These are phyloP conservation scores for Epiblema foenella DNA, from an alignment of 2,888 invertebrate genomes.

Conservation along the genomic window DNA sequence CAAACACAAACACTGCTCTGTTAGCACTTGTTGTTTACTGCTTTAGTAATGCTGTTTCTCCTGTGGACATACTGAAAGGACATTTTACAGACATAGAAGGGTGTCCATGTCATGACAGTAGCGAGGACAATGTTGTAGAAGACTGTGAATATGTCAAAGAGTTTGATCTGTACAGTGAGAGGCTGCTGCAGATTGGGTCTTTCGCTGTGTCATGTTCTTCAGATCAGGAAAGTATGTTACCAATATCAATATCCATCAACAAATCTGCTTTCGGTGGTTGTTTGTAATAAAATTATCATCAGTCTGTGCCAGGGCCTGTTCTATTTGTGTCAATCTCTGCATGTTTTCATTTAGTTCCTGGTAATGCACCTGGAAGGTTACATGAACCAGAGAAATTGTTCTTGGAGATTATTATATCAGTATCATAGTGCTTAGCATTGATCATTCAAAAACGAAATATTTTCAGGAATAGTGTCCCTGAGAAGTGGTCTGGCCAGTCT, in stretches of 20 bases:
- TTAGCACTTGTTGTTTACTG: constrained; percentile 82
- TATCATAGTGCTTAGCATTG: not conserved
- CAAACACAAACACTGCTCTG: constrained; percentile 87
- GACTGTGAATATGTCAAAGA: constrained; percentile 83
- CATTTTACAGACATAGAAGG: constrained; percentile 60
- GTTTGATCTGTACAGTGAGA: constrained; percentile 88
- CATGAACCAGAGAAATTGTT: no score
- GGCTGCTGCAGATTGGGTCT: constrained; percentile 87
- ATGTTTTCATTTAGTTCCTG: no score
- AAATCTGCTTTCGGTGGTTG: no score
- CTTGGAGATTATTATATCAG: no score
- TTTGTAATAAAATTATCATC: no score
- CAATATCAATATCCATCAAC: constrained; percentile 25
- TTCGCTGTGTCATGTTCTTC: constrained; percentile 87
- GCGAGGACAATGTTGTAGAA: constrained; percentile 63
- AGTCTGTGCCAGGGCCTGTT: no score
- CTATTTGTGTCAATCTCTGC: no score
- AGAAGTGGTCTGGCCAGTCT: constrained; percentile 87
- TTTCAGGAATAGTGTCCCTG: constrained; percentile 85
- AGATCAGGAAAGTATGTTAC: constrained; percentile 70
- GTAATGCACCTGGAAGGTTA: no score
- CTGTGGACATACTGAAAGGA: constrained; percentile 62
- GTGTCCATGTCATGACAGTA: constrained; percentile 59
- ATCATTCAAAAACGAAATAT: not conserved
- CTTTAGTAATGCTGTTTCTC: constrained; percentile 65